Conservation (phyloP, 2,113 vertebrate genomes). For the Hypomesus transpacificus region DNA sequence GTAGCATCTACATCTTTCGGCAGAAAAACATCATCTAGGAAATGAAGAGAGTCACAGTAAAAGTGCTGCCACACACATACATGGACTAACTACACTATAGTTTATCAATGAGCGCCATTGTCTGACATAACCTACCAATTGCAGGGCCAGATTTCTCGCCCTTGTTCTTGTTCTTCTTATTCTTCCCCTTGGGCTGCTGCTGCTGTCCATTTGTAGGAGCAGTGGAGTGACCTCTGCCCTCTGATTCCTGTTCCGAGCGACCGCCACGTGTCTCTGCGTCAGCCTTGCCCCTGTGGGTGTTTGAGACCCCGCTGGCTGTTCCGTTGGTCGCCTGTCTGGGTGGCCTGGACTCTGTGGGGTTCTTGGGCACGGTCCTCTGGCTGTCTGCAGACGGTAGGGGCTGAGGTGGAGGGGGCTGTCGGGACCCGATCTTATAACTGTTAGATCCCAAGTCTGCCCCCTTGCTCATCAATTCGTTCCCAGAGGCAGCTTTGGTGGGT, state of each 20-base stretch:
- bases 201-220: slow-evolving; percentile 71
- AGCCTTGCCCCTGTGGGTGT: slow-evolving; percentile 70
- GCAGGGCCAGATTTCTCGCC: slow-evolving; percentile 81
- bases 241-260: slow-evolving; percentile 60
- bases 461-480: slow-evolving; percentile 62
- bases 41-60: neutral
- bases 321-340: slow-evolving; percentile 65
- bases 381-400: slow-evolving; percentile 53
- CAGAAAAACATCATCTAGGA: slow-evolving; percentile 93
- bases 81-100: too few species aligned
- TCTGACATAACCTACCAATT: slow-evolving; percentile 74
- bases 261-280: slow-evolving; percentile 58
- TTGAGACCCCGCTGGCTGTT: slow-evolving; percentile 44
- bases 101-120: neutral
- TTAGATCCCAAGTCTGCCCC: slow-evolving; percentile 39
- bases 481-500: slow-evolving; percentile 62
- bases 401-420: slow-evolving; percentile 46
- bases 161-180: slow-evolving; percentile 90
- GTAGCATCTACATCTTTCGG: slow-evolving; percentile 92
- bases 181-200: slow-evolving; percentile 81
- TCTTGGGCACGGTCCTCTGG: slow-evolving; percentile 57
- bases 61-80: slow-evolving; percentile 1
- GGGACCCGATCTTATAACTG: slow-evolving; percentile 51
- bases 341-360: slow-evolving; percentile 64
- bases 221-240: slow-evolving; percentile 48